These are phyloP conservation scores for Lepus timidus DNA, from an alignment of 2,113 vertebrate genomes.

Conservation along the genomic window DNA sequence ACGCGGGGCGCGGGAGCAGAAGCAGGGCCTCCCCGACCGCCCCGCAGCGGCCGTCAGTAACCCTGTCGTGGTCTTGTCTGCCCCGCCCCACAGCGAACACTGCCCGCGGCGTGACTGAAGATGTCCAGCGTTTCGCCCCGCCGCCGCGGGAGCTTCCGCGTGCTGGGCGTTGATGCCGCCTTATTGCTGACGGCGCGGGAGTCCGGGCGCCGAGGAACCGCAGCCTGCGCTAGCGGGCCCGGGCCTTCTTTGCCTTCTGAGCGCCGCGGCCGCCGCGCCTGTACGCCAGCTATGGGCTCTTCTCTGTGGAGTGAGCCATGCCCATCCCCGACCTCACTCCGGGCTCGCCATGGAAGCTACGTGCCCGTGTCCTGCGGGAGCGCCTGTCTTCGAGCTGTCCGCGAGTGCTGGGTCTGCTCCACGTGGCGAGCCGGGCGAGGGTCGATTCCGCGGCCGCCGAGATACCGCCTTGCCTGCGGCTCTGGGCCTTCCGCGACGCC, in stretches of 20 bases:
- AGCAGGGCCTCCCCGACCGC: too few species aligned
- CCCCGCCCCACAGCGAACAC: slow-evolving; percentile 88
- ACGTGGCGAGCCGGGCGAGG: slow-evolving; percentile 95
- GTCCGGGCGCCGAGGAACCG: slow-evolving; percentile 94
- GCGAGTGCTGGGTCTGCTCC: slow-evolving; percentile 94
- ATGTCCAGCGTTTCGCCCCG: slow-evolving; percentile 91
- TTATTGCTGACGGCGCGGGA: slow-evolving; percentile 96
- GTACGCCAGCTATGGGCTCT: slow-evolving; percentile 94
- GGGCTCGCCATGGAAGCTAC: slow-evolving; percentile 90
- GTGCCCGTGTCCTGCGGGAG: slow-evolving; percentile 91
- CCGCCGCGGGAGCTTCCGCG: slow-evolving; percentile 92
- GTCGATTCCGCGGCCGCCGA: slow-evolving; percentile 89
- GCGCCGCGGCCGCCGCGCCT: slow-evolving; percentile 90
- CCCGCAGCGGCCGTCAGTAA: rapidly evolving
- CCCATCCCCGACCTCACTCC: slow-evolving; percentile 86
- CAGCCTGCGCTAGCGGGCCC: slow-evolving; percentile 93
- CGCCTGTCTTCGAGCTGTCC: slow-evolving; percentile 92
- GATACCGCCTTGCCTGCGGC: slow-evolving; percentile 93
- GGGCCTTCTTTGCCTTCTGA: slow-evolving; percentile 94
- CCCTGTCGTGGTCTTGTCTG: not conserved
- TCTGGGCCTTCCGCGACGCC: slow-evolving; percentile 96
- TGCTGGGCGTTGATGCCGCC: slow-evolving; percentile 90
- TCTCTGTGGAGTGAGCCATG: slow-evolving; percentile 91
- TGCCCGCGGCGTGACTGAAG: slow-evolving; percentile 89
- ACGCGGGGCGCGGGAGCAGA: too few species aligned